phyloP scores from a whole-genome alignment of 2,888 invertebrate species.

The Cheilosia impressa region DNA sequence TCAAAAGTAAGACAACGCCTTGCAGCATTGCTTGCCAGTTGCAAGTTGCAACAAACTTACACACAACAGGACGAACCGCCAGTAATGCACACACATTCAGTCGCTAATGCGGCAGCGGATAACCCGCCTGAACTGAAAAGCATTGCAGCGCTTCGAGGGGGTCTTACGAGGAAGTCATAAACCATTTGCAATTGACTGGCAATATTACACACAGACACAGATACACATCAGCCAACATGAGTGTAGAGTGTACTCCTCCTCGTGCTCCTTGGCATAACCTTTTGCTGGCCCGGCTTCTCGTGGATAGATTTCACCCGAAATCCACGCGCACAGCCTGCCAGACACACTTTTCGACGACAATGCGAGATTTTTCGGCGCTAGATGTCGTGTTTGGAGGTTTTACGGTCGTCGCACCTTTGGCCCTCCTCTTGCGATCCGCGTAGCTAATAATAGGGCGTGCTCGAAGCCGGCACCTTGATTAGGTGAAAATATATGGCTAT shows the following conservation, averaged over 20 bases:
- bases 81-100: constrained; percentile 30
- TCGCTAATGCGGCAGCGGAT: constrained; percentile 27
- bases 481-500: constrained; percentile 58
- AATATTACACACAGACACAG: neutral
- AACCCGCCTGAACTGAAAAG: constrained; percentile 61
- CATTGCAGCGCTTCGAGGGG: constrained; percentile 56
- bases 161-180: constrained; percentile 71
- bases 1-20: constrained; percentile 59
- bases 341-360: constrained; percentile 17
- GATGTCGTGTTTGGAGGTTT: constrained; percentile 50
- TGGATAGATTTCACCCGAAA: constrained; percentile 40
- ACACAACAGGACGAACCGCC: constrained; percentile 47
- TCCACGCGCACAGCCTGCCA: constrained; percentile 30
- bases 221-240: constrained; percentile 16
- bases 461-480: constrained; percentile 56
- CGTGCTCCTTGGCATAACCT: constrained; percentile 44
- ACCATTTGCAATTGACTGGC: constrained; percentile 69
- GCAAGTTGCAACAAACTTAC: constrained; percentile 39
- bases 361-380: constrained; percentile 54
- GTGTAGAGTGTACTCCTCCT: constrained; percentile 43
- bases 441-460: constrained; percentile 69
- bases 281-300: constrained; percentile 14
- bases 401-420: constrained; percentile 60
- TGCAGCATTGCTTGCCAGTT: constrained; percentile 35
- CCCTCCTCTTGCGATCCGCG: constrained; percentile 37